Evolutionary conservation across 2,113 vertebrate genomes (phyloP).

Genomic region (Gobiocypris rarus): DNA sequence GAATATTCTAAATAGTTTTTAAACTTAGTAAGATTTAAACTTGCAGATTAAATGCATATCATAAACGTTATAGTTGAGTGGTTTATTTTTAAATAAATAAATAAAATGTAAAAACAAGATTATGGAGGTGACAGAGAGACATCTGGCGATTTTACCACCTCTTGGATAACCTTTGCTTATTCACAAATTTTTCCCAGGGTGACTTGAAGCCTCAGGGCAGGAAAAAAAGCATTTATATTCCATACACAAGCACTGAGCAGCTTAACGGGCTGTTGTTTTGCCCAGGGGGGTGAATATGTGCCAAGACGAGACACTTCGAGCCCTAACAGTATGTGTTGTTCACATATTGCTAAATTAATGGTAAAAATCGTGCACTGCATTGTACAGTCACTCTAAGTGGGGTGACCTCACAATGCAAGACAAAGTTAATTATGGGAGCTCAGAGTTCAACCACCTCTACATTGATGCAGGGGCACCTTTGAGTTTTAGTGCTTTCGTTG

Average conservation of each 20-base stretch:
- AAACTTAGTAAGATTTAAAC: too few relatives aligned
- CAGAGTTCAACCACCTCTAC: constrained; percentile 42
- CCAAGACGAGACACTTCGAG: constrained; percentile 42
- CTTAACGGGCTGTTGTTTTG: constrained; percentile 55
- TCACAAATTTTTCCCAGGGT: constrained; percentile 49
- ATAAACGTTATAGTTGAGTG: neutral
- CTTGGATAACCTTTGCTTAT: constrained; percentile 37
- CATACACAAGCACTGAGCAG: constrained; percentile 45
- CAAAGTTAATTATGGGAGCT: constrained; percentile 43
- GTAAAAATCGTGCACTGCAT: constrained; percentile 26
- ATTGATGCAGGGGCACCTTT: constrained; percentile 47
- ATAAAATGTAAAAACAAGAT: constrained; percentile 37
- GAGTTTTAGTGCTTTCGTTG: constrained; percentile 16
- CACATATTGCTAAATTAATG: constrained; percentile 43
- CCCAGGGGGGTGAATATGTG: constrained; percentile 55
- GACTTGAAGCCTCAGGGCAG: constrained; percentile 47
- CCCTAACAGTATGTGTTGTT: constrained; percentile 47
- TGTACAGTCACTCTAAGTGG: constrained; percentile 40
- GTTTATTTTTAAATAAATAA: neutral
- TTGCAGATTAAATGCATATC: too few relatives aligned
- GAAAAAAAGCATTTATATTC: constrained; percentile 50
- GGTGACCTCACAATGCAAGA: constrained; percentile 48
- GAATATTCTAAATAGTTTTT: too few relatives aligned
- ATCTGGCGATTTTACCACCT: constrained; percentile 49
- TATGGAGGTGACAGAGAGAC: constrained; percentile 48